phyloP scores from a whole-genome alignment of 2,888 invertebrate genomes.

The Tenthredo mesomela region DNA sequence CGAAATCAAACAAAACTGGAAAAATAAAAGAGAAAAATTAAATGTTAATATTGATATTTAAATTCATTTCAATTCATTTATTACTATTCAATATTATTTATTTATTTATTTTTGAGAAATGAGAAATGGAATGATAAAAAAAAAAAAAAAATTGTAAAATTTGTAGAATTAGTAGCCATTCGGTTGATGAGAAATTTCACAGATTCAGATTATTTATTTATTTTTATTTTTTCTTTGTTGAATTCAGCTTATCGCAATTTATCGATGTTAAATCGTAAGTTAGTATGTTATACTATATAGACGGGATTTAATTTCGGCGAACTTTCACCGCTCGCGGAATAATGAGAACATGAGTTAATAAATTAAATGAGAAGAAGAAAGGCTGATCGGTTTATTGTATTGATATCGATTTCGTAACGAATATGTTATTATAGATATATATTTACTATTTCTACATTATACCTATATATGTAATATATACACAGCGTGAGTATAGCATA shows the following conservation, averaged over 20 bases:
- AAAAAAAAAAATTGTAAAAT: neutral
- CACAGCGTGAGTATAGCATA: neutral
- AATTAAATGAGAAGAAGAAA: slow-evolving; percentile 20
- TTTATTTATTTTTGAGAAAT: neutral
- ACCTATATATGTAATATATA: neutral
- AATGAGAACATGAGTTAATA: slow-evolving; percentile 14
- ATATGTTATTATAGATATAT: neutral
- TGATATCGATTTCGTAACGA: neutral
- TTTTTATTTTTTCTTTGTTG: neutral
- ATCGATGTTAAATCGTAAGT: neutral
- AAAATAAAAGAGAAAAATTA: neutral
- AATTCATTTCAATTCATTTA: neutral
- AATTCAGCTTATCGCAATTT: neutral
- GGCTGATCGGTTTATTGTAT: neutral
- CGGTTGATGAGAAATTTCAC: neutral
- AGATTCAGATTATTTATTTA: neutral
- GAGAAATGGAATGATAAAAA: neutral
- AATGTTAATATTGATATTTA: neutral
- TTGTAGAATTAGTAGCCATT: neutral
- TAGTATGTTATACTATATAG: neutral
- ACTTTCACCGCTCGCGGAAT: slow-evolving; percentile 1
- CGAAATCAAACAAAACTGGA: slow-evolving; percentile 64
- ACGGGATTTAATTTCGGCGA: neutral
- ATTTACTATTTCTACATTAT: neutral
- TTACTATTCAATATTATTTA: neutral